phyloP scores from a whole-genome alignment of 2,888 invertebrate genomes.

The Conchocele bisecta region DNA sequence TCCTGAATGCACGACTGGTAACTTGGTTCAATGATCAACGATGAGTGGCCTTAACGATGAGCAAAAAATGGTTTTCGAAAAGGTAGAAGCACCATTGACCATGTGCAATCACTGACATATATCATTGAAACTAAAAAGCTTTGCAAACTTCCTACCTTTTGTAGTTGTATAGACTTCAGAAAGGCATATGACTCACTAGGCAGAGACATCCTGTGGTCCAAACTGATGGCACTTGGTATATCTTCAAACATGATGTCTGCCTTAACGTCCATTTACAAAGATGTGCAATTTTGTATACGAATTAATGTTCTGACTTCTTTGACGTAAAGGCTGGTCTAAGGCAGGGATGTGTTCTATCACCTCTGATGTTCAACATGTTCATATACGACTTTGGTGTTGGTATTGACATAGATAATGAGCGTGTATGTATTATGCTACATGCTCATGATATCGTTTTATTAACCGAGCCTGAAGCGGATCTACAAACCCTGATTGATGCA shows the following conservation, averaged over 20 bases:
- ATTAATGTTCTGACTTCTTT: background rate
- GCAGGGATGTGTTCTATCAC: conserved; percentile 5
- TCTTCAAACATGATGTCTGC: background rate
- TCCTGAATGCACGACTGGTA: conserved; percentile 22
- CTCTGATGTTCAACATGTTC: conserved; percentile 1
- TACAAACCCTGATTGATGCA: background rate
- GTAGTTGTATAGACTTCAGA: background rate
- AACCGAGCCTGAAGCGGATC: background rate
- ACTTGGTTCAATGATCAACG: conserved; percentile 12
- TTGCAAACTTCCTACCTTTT: background rate
- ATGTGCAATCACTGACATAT: conserved; percentile 14
- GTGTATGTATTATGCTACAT: background rate
- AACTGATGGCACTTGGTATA: background rate
- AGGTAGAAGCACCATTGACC: conserved; percentile 25
- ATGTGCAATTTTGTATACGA: background rate
- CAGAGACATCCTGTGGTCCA: background rate
- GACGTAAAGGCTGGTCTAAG: background rate
- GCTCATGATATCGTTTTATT: background rate
- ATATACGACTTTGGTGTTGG: background rate
- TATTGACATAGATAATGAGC: background rate
- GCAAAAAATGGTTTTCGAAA: conserved; percentile 31
- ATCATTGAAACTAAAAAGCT: background rate
- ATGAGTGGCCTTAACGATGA: conserved; percentile 11
- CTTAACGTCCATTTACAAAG: background rate
- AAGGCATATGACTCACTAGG: conserved; percentile 1